phyloP scores from a whole-genome alignment of 2,888 invertebrate genomes.

The Caenorhabditis afra region DNA sequence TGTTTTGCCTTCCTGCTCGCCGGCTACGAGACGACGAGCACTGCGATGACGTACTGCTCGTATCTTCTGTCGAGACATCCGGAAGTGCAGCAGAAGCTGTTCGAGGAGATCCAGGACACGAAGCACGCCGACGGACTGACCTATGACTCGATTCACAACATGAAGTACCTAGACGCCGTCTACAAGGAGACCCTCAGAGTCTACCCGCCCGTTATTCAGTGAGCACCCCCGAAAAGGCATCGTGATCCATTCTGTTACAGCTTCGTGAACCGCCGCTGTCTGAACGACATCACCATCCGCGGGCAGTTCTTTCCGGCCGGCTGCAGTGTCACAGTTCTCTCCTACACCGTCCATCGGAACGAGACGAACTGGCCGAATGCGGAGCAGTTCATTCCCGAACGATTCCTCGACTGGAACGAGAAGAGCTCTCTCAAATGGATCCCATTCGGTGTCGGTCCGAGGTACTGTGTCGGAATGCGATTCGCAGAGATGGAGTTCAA shows the following conservation, averaged over 20 bases:
- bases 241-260: constrained; percentile 35
- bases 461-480: constrained; percentile 77
- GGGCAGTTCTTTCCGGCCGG: constrained; percentile 65
- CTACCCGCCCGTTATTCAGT: constrained; percentile 76
- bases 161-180: constrained; percentile 77
- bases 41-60: constrained; percentile 82
- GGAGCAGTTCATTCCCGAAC: constrained; percentile 71
- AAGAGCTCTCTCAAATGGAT: constrained; percentile 70
- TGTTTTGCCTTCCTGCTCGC: constrained; percentile 83
- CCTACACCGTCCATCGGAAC: constrained; percentile 59
- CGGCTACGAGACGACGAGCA: constrained; percentile 83
- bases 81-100: constrained; percentile 82
- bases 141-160: constrained; percentile 60
- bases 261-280: constrained; percentile 69
- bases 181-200: constrained; percentile 76
- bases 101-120: constrained; percentile 81
- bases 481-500: constrained; percentile 79
- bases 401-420: constrained; percentile 58
- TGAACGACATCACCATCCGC: constrained; percentile 64
- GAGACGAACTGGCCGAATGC: constrained; percentile 71
- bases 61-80: constrained; percentile 82
- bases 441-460: constrained; percentile 77
- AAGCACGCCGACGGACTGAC: constrained; percentile 70
- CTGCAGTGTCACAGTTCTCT: constrained; percentile 47
- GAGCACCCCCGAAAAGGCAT: too few species aligned